Evolutionary conservation across 2,888 invertebrate species (phyloP), one percentile per base, ranked within the genome.

Genomic region (Lacanobia wlatinum): DNA sequence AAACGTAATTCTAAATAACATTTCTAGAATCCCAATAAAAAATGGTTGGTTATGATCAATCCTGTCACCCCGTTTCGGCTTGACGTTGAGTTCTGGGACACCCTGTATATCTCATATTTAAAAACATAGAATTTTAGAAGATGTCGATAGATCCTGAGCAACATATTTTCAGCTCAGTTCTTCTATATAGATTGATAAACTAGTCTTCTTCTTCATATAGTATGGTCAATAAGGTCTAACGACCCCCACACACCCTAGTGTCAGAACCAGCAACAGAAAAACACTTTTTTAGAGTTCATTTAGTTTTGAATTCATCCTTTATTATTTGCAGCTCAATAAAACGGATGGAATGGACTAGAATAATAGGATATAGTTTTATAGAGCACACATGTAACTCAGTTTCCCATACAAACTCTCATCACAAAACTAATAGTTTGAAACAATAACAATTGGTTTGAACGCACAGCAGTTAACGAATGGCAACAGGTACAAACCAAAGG

Each of bases 401-500:
- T 53, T 18, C 10, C 40, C n/a, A 28, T 64, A 50, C 9, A 16
- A 59, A 67, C 48, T 56, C 65, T 63, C 65, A 64, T 64, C 63
- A 56, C 23, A 59, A 70, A 55, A 70, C 69, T 68, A 55, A 79
- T 53, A 73, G 74, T 83, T 85, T 69, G 55, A 70, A 75, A 81
- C 77, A 79, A 84, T 83, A 84, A 83, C 81, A 60, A 62, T 83
- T 75, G 65, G 46, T 75, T 76, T 63, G 70, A 72, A 77, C 69
- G 71, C 62, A 21, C 38, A 75, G 56, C 64, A 65, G 71, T 68
- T 70, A 75, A 73, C 80, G 66, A 63, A 74, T 80, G 59, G 87
- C 85, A 86, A 86, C 85, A 85, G 83, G 87, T 85, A 77, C 69
- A 62, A 82, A 70, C 71, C 48, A 67, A 76, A 79, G 69, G 70